A percentile compares a stretch with the other conserved stretches of the same genome.
phyloP scores from a whole-genome alignment of 30 jellyfish, hydroid and myxozoan species.

The Aurelia sp. region DNA sequence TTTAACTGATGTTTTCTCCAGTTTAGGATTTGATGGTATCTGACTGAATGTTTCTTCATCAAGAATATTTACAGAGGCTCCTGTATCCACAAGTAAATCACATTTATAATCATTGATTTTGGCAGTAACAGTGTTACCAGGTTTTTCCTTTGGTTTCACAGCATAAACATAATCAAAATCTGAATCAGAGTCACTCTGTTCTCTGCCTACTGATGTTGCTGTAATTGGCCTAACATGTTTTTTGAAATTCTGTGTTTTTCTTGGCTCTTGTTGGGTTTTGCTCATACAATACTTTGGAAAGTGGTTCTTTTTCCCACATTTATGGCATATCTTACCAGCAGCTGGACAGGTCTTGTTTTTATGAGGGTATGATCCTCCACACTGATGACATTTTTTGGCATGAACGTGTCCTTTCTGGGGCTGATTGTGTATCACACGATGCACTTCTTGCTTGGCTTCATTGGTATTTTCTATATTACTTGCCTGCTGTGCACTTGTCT shows the following conservation, averaged over 20 bases:
- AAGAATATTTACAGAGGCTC: constrained; percentile 51
- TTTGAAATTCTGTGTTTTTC: constrained; percentile 46
- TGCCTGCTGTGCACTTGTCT: constrained; percentile 50
- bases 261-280: constrained; percentile 37
- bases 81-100: constrained; percentile 56
- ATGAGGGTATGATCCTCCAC: constrained; percentile 65
- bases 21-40: constrained; percentile 35
- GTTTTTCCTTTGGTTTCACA: constrained; percentile 26
- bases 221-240: constrained; percentile 48
- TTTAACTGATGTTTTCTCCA: constrained; percentile 40
- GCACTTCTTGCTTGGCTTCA: no score
- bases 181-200: constrained; percentile 51
- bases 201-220: constrained; percentile 24
- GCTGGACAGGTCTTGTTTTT: constrained; percentile 29
- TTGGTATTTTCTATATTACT: constrained; percentile 1
- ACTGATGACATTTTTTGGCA: constrained; percentile 38
- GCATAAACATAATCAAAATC: constrained; percentile 60
- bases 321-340: constrained; percentile 39
- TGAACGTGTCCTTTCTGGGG: constrained; percentile 29
- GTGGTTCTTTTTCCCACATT: constrained; percentile 29
- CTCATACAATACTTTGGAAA: constrained; percentile 49
- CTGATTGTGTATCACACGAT: constrained; percentile 12
- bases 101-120: constrained; percentile 41
- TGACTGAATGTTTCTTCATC: constrained; percentile 35
- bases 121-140: constrained; percentile 62